Evolutionary conservation across 2,113 vertebrate species (phyloP).

Genomic region (Salvelinus fontinalis): DNA sequence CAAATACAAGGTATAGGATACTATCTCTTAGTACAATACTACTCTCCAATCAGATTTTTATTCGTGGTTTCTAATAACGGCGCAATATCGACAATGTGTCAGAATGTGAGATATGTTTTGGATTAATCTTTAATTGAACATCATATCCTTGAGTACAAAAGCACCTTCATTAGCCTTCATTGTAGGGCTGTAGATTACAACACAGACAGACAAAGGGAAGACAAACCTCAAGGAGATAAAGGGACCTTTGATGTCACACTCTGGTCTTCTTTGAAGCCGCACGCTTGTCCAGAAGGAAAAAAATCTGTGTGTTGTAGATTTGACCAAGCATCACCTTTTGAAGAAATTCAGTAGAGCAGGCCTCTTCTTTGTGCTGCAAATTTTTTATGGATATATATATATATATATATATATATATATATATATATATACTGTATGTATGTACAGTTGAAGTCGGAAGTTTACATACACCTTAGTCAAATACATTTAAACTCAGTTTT

Average conservation of each 20-base stretch:
- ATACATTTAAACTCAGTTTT: too few relatives aligned
- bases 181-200: slow-evolving; percentile 52
- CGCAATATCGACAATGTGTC: slow-evolving; percentile 5
- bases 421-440: too few relatives aligned
- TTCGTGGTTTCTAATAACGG: slow-evolving; percentile 5
- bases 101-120: slow-evolving; percentile 21
- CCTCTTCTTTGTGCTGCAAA: too few relatives aligned
- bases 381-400: too few relatives aligned
- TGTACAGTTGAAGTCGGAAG: too few relatives aligned
- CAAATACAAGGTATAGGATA: not conserved
- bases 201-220: slow-evolving; percentile 36
- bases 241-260: slow-evolving; percentile 64
- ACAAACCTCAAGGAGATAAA: slow-evolving; percentile 56
- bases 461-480: too few relatives aligned
- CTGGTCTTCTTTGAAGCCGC: slow-evolving; percentile 56
- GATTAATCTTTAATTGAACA: slow-evolving; percentile 53
- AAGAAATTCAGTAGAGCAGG: slow-evolving; percentile 15
- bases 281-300: slow-evolving; percentile 51
- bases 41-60: slow-evolving; percentile 12
- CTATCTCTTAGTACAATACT: not conserved
- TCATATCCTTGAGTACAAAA: slow-evolving; percentile 44
- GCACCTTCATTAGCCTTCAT: slow-evolving; percentile 45
- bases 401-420: too few relatives aligned
- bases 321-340: slow-evolving; percentile 48
- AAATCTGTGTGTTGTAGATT: slow-evolving; percentile 30